Base-by-base conservation (phyloP, 2,888 invertebrate species). In the Aleiodes testaceus region DNA sequence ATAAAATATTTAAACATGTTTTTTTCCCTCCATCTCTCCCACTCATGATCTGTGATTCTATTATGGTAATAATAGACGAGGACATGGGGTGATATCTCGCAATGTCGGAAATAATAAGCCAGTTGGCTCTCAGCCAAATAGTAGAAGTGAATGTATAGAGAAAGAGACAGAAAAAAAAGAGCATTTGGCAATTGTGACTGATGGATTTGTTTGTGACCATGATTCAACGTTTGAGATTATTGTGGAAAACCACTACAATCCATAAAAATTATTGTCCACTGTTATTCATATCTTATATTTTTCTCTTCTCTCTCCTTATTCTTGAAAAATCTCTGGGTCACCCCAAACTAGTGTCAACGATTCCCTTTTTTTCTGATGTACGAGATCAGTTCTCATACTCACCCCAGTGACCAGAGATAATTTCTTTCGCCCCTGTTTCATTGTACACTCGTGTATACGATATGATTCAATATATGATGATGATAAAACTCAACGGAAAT, bases 61-160 rank as follows among this genome's bases (percentile, higher is more conserved):
- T 36, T 36, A 36, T 36, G 36, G 36, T 36, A 36, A 36, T 36
- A 36, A 36, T 36, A 36, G 36, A 36, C 59, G 66, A 65, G 70
- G 7, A 36, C 36, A 36, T 6, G 36, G 65, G 65, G 77, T 75
- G 78, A 77, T 76, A 80, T 80, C 79, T 75, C 77, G 79, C 78
- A 75, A 77, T 73, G 77, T 77, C 78, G 74, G 81, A 80, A 81
- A 80, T 82, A 82, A 82, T 82, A 82, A 82, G 75, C 78, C 70
- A 67, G 69, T 72, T 82, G 81, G 82, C 82, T 81, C 80, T 81
- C 77, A 80, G 82, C 82, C 82, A 82, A 80, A 82, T 76, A 75
- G 77, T 22, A 53, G 30, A 30, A 53, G 14, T 6, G 20, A 55
- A 20, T n/a, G 20, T 53, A 14, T 53, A 16, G 4, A 36, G 3